Evolutionary conservation across 2,797 vertebrate species (phyloP).

Genomic region (Halcyon smyrnensis): DNA sequence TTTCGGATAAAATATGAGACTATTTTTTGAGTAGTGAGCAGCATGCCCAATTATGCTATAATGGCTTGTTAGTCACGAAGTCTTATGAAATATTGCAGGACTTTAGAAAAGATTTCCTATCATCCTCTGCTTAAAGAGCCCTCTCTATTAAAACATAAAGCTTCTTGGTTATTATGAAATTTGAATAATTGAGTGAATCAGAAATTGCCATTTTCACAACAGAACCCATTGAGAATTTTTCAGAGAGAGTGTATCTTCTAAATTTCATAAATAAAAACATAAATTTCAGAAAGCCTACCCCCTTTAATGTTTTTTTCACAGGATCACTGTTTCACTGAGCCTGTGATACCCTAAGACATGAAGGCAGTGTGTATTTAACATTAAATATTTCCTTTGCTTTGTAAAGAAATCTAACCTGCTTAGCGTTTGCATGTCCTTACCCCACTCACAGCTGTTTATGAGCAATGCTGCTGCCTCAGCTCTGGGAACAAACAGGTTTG

Average conservation of each 20-base stretch:
- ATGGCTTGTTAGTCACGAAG: neutral
- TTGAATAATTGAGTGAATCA: neutral
- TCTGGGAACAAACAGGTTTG: slow-evolving; percentile 50
- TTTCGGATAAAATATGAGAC: neutral
- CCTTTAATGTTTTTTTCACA: neutral
- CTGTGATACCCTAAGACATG: neutral
- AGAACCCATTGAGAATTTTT: neutral
- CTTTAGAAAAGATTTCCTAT: neutral
- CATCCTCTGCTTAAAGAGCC: neutral
- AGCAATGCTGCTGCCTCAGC: slow-evolving; percentile 44
- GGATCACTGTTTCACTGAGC: neutral
- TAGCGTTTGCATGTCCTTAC: slow-evolving; percentile 19
- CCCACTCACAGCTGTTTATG: neutral
- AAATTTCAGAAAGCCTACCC: neutral
- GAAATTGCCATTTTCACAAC: neutral
- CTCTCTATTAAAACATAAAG: neutral
- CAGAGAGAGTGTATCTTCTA: neutral
- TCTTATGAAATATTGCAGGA: neutral
- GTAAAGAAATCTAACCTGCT: slow-evolving; percentile 7
- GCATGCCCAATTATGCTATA: neutral
- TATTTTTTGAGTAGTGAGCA: neutral
- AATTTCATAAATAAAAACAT: neutral
- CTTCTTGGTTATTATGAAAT: neutral
- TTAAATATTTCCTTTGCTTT: neutral
- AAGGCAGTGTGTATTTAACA: neutral